phyloP scores from a whole-genome alignment of 2,113 vertebrate species.

The Castor canadensis region DNA sequence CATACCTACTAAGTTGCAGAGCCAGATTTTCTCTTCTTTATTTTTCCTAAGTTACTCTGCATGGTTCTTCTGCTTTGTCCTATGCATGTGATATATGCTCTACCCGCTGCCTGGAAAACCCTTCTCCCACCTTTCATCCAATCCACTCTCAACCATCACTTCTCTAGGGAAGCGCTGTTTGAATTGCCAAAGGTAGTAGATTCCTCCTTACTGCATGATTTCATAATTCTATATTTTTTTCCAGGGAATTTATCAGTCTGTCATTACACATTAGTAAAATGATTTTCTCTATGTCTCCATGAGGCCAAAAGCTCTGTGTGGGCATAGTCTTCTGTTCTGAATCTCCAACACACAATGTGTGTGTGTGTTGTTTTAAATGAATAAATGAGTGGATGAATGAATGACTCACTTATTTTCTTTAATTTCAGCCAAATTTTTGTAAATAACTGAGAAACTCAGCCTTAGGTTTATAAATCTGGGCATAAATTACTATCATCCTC shows the following conservation, averaged over 20 bases:
- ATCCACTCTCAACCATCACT: background rate
- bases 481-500: conserved; percentile 28
- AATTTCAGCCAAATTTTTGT: background rate
- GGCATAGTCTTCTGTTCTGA: background rate
- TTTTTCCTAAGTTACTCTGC: background rate
- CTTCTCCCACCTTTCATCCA: background rate
- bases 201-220: background rate
- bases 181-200: background rate
- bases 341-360: background rate
- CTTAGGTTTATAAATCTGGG: background rate
- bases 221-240: background rate
- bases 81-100: background rate
- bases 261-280: background rate
- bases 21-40: background rate
- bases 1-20: background rate
- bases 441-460: background rate
- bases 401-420: conserved; percentile 38
- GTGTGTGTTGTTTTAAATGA: background rate
- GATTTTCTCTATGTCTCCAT: background rate
- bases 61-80: background rate
- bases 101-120: background rate
- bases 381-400: background rate
- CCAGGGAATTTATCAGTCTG: background rate
- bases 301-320: background rate
- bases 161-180: background rate